Evolutionary conservation across 2,797 vertebrate species (phyloP).

Genomic region (Anguilla anguilla): DNA sequence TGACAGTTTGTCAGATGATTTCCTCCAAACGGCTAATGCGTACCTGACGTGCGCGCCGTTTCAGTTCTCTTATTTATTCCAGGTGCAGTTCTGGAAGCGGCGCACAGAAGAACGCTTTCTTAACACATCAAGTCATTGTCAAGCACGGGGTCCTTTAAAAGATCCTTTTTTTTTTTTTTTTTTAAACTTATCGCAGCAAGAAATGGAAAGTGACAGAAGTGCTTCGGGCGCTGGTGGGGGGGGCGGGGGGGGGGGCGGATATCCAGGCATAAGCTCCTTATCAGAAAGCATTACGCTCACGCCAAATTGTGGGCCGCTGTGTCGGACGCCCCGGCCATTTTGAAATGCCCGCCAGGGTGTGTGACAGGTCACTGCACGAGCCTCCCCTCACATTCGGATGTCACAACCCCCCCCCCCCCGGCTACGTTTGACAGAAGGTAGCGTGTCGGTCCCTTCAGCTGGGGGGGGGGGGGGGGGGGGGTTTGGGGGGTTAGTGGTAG

Average conservation of each 20-base stretch:
- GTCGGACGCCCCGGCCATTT: conserved; percentile 69
- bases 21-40: conserved; percentile 52
- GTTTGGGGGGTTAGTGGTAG: neutral
- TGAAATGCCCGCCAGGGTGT: conserved; percentile 67
- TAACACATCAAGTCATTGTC: conserved; percentile 60
- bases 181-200: conserved; percentile 72
- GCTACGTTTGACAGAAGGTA: conserved; percentile 11
- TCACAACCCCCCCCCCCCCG: conserved; percentile 1
- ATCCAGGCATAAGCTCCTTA: conserved; percentile 77
- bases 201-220: conserved; percentile 70
- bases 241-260: conserved; percentile 67
- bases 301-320: conserved; percentile 70
- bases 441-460: conserved; percentile 35
- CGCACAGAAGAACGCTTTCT: conserved; percentile 60
- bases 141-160: conserved; percentile 66
- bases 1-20: conserved; percentile 50
- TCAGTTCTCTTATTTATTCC: conserved; percentile 66
- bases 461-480: neutral
- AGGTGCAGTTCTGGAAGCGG: conserved; percentile 61
- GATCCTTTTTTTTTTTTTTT: neutral
- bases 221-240: conserved; percentile 69
- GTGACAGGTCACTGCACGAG: conserved; percentile 69
- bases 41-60: conserved; percentile 67
- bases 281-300: conserved; percentile 75
- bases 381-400: conserved; percentile 41